Evolutionary conservation across 2,888 invertebrate species (phyloP), one percentile per base, ranked within the genome.

Genomic region (Brachynemurus nebulosus): DNA sequence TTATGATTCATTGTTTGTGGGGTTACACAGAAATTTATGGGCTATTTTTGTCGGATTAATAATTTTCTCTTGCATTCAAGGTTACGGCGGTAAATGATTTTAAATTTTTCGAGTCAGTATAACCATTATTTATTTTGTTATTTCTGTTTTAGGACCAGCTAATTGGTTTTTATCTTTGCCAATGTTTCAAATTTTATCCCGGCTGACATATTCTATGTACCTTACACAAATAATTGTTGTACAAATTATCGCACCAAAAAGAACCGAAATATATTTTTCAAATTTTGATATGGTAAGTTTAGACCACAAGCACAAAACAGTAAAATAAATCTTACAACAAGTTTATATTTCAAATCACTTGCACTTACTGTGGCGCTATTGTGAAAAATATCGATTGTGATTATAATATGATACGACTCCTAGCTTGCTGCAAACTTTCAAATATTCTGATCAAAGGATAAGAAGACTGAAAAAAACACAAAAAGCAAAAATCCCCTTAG

Each of bases 111-210:
- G 9, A 23, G 9, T 23, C 6, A 23, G 6, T 23, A 23, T 23
- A 23, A 23, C n/a, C n/a, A 23, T 7, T 23, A 7, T 23, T 23
- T 7, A 7, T 23, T 23, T 23, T 9, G 9, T 7, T 9, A 7
- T 12, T 30, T 30, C 4, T 30, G n/a, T 30, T 30, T 6, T n/a
- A 30, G 30, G 30, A 4, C 30, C 30, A 11, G 30, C 14, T 3
- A 30, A 30, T 30, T 30, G 30, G 30, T 30, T 30, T 30, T n/a
- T 30, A 30, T 30, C 30, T n/a, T 30, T 30, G 6, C n/a, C 30
- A 6, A 11, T 30, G 30, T 30, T 30, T 11, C 30, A 30, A 30
- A 14, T 30, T 30, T 30, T 30, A 4, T n/a, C 30, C 2, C n/a
- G 14, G 14, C 30, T 30, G n/a, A 30, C 30, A 30, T 30, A 30